A percentile compares a stretch with the other conserved stretches of the same genome.
phyloP scores from a whole-genome alignment of 2,888 invertebrate genomes.

The Eupsilia transversa region DNA sequence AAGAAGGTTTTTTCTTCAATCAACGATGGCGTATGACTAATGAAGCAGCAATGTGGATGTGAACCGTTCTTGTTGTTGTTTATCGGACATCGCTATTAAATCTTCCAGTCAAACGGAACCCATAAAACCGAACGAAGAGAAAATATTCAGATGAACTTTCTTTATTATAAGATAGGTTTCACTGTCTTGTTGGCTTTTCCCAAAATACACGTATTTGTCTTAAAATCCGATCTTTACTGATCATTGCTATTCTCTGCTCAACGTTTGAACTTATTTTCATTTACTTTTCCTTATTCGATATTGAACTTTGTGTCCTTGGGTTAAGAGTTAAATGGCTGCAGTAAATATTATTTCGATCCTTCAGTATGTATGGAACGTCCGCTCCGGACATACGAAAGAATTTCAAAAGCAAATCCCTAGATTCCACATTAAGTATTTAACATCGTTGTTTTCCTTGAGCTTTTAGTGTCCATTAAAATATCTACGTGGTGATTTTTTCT shows the following conservation, averaged over 20 bases:
- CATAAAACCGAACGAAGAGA: constrained; percentile 43
- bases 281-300: constrained; percentile 18
- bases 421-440: constrained; percentile 47
- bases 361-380: constrained; percentile 77
- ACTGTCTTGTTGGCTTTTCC: constrained; percentile 38
- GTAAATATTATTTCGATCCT: constrained; percentile 51
- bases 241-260: constrained; percentile 62
- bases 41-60: constrained; percentile 31
- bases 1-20: constrained; percentile 24
- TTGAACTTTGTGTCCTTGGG: constrained; percentile 32
- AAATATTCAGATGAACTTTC: constrained; percentile 62
- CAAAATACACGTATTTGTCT: constrained; percentile 43
- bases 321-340: constrained; percentile 32
- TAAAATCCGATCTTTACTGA: constrained; percentile 41
- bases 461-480: constrained; percentile 58
- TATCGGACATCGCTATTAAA: constrained; percentile 50
- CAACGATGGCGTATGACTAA: constrained; percentile 47
- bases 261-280: constrained; percentile 33
- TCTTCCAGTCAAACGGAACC: constrained; percentile 46
- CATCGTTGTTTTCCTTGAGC: constrained; percentile 57
- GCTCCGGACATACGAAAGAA: constrained; percentile 75
- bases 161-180: constrained; percentile 46
- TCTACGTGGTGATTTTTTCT: constrained; percentile 36
- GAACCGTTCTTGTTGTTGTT: constrained; percentile 43
- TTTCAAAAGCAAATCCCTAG: constrained; percentile 62